Percentiles rank a stretch among this genome's conserved stretches.
Evolutionary conservation across 1,140 invertebrate genomes (phyloP).

Genomic region (Lycorma delicatula): DNA sequence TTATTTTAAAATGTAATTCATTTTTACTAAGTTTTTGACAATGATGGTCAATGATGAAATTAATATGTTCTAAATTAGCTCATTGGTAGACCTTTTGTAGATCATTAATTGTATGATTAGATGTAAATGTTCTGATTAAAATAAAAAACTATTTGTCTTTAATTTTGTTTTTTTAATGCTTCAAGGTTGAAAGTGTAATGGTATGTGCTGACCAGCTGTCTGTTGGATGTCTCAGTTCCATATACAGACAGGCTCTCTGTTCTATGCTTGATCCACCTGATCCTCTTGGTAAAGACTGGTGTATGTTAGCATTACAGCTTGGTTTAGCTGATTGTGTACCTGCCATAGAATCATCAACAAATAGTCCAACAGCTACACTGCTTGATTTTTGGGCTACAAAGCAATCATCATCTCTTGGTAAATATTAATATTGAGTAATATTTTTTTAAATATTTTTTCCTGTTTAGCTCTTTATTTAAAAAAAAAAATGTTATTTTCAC

Average conservation of each 20-base stretch:
- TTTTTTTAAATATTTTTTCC: too few relatives aligned
- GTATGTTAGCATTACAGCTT: slow-evolving; percentile 64
- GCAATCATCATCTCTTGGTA: slow-evolving; percentile 15
- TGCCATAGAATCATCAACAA: slow-evolving; percentile 18
- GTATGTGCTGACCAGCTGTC: slow-evolving; percentile 15
- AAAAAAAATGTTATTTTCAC: background rate
- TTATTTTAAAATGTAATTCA: too few relatives aligned
- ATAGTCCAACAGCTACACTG: slow-evolving; percentile 22
- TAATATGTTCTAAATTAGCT: too few relatives aligned
- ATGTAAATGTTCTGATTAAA: too few relatives aligned
- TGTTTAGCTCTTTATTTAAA: too few relatives aligned
- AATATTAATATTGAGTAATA: too few relatives aligned
- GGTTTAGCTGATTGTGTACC: slow-evolving; percentile 38
- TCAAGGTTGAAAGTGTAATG: slow-evolving; percentile 43
- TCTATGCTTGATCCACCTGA: slow-evolving; percentile 67
- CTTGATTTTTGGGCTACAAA: slow-evolving; percentile 19
- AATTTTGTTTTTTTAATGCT: too few relatives aligned
- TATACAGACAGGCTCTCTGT: slow-evolving; percentile 46
- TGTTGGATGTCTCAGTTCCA: slow-evolving; percentile 37
- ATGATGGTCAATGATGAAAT: too few relatives aligned
- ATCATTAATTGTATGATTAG: too few relatives aligned
- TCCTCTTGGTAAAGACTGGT: slow-evolving; percentile 73
- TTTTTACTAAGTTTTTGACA: too few relatives aligned
- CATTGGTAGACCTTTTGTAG: too few relatives aligned
- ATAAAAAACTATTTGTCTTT: too few relatives aligned